These are phyloP conservation scores for Drosophila lini DNA, from an alignment of 1,140 invertebrate genomes.

Conservation along the genomic window DNA sequence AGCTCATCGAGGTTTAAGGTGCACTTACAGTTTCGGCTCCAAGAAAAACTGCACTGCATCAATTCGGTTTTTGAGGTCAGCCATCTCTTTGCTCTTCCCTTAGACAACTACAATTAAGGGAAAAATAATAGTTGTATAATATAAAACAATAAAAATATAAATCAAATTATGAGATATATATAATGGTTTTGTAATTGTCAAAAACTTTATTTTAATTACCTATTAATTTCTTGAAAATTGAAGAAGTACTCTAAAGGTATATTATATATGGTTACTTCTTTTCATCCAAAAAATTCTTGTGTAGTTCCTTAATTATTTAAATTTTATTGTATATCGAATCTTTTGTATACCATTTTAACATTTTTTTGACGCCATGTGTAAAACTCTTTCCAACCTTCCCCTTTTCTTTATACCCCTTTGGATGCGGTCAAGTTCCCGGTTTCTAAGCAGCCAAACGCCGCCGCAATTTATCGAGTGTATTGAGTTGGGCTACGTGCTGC, in stretches of 20 bases:
- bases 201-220: too few relatives aligned
- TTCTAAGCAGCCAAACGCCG: conserved; percentile 59
- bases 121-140: background rate
- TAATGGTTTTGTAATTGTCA: too few relatives aligned
- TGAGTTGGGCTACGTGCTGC: conserved; percentile 76
- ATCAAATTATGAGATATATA: background rate
- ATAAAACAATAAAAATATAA: too few relatives aligned
- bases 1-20: conserved; percentile 19
- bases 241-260: too few relatives aligned
- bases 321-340: background rate
- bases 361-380: background rate
- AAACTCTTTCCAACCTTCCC: background rate
- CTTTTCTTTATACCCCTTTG: background rate
- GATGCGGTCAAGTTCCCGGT: conserved; percentile 34
- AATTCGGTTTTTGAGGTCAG: conserved; percentile 28
- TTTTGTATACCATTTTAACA: background rate
- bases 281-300: background rate
- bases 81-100: background rate
- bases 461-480: conserved; percentile 79
- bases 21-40: conserved; percentile 38
- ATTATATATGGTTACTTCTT: background rate
- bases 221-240: too few relatives aligned
- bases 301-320: background rate
- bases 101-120: background rate
- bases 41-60: conserved; percentile 51